Evolutionary conservation across 2,113 vertebrate species (phyloP).

Genomic region (Halichoeres trimaculatus): DNA sequence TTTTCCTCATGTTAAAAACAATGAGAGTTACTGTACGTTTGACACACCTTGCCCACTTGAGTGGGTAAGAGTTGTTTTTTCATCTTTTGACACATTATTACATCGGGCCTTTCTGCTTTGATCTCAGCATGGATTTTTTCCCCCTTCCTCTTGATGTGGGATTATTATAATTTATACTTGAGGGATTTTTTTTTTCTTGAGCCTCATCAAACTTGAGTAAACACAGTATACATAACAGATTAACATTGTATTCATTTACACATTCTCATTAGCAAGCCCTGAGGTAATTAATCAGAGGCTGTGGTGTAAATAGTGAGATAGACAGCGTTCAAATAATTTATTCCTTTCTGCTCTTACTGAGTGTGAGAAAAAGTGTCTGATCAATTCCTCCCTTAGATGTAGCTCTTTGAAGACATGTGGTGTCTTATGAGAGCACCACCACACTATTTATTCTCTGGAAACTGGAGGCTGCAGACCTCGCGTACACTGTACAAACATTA

Average conservation of each 20-base stretch:
- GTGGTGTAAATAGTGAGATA: constrained; percentile 64
- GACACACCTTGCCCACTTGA: constrained; percentile 60
- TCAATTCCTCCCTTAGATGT: constrained; percentile 79
- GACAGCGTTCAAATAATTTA: constrained; percentile 73
- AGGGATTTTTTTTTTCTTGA: constrained; percentile 79
- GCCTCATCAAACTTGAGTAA: constrained; percentile 81
- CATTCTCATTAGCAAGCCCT: constrained; percentile 81
- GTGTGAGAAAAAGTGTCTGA: constrained; percentile 79
- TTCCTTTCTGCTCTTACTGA: constrained; percentile 68
- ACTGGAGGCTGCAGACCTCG: constrained; percentile 59
- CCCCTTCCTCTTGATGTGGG: constrained; percentile 71
- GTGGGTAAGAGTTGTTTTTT: constrained; percentile 73
- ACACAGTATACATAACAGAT: constrained; percentile 74
- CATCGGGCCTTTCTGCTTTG: constrained; percentile 76
- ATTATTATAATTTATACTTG: constrained; percentile 87
- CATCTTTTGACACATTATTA: constrained; percentile 83
- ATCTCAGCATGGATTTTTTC: constrained; percentile 76
- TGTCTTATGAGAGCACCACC: constrained; percentile 63
- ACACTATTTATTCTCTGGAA: constrained; percentile 61
- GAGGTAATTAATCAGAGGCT: constrained; percentile 77
- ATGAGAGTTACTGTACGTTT: constrained; percentile 48
- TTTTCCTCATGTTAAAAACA: constrained; percentile 29
- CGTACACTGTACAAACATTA: constrained; percentile 60
- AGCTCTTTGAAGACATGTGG: constrained; percentile 74
- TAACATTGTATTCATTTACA: constrained; percentile 82